Evolutionary conservation across 2,888 invertebrate genomes (phyloP), one percentile per base, ranked within the genome.

Genomic region (Rhodophaea formosa): DNA sequence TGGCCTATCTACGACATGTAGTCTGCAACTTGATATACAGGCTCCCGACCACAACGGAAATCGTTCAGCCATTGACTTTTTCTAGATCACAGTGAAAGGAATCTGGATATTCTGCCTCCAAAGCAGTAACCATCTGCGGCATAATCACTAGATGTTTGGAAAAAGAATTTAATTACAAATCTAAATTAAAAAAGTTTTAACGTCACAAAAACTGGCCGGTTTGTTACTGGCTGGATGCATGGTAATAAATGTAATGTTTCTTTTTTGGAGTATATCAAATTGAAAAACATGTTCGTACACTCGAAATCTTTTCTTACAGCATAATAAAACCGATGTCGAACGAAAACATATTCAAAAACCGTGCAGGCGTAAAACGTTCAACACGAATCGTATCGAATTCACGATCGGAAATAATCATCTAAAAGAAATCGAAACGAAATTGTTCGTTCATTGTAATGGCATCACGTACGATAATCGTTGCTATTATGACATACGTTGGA

Each of bases 401-500:
- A 77, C 80, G 68, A 71, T 61, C 70, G 70, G 70, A 75, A 77
- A 70, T 86, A 87, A 86, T 88, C 84, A 78, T 51, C 51, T 8
- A 82, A 81, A 86, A 82, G 84, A 86, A 86, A 87, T 86, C 84
- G 80, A 84, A 82, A 79, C 74, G 74, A 85, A 81, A 84, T 83
- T 77, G 80, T 79, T 71, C 71, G 72, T 69, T 71, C 76, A 87
- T 89, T 86, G 87, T 90, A 90, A 91, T 91, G 78, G 84, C 85
- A 89, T 90, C 91, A 91, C 91, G 90, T 91, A 89, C 81, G 74
- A 85, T 88, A 89, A 91, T 88, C 88, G 84, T 75, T 65, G 85
- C 81, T 86, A 90, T 91, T 91, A 90, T 90, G 89, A 90, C 90
- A 89, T 86, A 86, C 86, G 80, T 76, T 78, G 72, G 71, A 81